Percentiles rank a stretch among this genome's conserved stretches.
phyloP scores from a whole-genome alignment of 2,888 invertebrate species.

The Macaria notata region DNA sequence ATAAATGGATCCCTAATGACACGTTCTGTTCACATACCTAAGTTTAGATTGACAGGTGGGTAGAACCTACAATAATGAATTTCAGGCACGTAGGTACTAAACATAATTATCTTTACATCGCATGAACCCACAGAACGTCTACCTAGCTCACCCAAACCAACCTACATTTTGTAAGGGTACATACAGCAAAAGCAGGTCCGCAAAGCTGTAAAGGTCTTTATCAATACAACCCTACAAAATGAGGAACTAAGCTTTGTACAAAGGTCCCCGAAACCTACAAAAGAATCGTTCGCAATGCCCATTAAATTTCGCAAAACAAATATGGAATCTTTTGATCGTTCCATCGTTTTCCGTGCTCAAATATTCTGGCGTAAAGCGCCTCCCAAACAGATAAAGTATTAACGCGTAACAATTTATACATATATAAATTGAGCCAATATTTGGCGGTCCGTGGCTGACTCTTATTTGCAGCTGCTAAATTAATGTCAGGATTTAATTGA shows the following conservation, averaged over 20 bases:
- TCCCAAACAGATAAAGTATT: slow-evolving; percentile 11
- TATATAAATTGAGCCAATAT: slow-evolving; percentile 12
- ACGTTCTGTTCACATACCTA: too few relatives aligned
- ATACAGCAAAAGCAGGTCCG: too few relatives aligned
- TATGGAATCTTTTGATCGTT: slow-evolving; percentile 9
- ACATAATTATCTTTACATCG: too few relatives aligned
- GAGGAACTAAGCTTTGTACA: neutral
- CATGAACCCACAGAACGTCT: too few relatives aligned
- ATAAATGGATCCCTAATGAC: too few relatives aligned
- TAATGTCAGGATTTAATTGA: slow-evolving; percentile 12
- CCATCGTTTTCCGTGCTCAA: slow-evolving; percentile 1
- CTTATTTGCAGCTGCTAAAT: slow-evolving; percentile 10
- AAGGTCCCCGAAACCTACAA: neutral
- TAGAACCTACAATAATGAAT: too few relatives aligned
- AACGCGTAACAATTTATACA: neutral
- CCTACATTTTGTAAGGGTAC: too few relatives aligned
- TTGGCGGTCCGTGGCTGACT: slow-evolving; percentile 3
- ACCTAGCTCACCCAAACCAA: too few relatives aligned
- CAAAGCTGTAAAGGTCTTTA: too few relatives aligned
- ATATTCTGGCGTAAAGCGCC: slow-evolving; percentile 10
- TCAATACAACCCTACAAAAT: too few relatives aligned
- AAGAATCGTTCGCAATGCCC: neutral
- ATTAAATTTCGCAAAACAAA: slow-evolving; percentile 9
- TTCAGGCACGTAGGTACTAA: too few relatives aligned
- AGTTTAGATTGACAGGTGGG: too few relatives aligned